Conservation (phyloP, 2,797 vertebrate genomes). For the Etheostoma perlongum region DNA sequence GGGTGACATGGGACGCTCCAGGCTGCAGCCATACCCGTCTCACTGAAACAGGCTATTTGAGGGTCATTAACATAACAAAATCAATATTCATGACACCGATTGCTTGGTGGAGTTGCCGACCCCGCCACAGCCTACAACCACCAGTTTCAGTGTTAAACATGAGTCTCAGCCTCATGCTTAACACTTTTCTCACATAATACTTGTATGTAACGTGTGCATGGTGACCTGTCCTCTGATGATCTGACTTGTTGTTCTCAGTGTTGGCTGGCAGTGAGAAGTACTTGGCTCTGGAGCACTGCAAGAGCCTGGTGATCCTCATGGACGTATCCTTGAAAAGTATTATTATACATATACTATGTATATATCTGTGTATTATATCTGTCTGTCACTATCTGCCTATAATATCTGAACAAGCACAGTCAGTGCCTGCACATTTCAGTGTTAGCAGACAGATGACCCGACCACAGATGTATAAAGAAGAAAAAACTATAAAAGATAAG, state of each 20-base stretch:
- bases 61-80: not conserved
- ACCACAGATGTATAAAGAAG: no score
- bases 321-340: conserved; percentile 83
- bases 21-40: no score
- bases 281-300: conserved; percentile 83
- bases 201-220: not conserved
- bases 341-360: not conserved
- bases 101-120: no score
- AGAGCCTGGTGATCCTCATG: conserved; percentile 84
- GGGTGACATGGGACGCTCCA: no score
- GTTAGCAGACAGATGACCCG: no score
- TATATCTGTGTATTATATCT: not conserved
- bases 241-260: conserved; percentile 56
- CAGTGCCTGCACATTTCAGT: no score
- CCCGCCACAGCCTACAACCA: not conserved
- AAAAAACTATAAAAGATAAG: not conserved
- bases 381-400: not conserved
- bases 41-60: not conserved
- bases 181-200: not conserved
- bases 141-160: not conserved
- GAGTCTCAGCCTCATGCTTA: not conserved
- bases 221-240: conserved; percentile 1
- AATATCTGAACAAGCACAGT: not conserved
- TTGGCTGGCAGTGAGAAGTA: conserved; percentile 79
- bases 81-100: not conserved